These are phyloP conservation scores for Lithophane semibrunnea DNA, from an alignment of 2,888 invertebrate species.

Conservation along the genomic window DNA sequence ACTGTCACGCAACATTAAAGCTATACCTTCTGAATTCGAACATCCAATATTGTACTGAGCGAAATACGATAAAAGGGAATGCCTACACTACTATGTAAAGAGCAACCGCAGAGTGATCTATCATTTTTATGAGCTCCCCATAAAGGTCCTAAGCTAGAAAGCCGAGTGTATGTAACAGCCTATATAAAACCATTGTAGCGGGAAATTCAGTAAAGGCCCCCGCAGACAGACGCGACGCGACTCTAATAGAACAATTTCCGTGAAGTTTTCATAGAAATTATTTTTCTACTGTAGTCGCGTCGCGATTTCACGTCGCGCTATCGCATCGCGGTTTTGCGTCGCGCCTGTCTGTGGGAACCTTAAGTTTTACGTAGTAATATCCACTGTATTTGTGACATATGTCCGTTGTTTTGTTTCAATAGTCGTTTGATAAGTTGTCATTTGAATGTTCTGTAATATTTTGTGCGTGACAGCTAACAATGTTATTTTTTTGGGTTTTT, in stretches of 20 bases:
- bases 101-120: constrained; percentile 81
- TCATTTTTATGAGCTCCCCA: constrained; percentile 88
- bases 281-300: not conserved
- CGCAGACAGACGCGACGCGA: not conserved
- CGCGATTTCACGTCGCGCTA: not conserved
- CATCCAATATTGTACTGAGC: constrained; percentile 50
- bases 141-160: constrained; percentile 85
- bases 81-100: constrained; percentile 71
- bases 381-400: constrained; percentile 75
- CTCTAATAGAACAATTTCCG: not conserved
- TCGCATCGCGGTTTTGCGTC: not conserved
- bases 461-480: not conserved
- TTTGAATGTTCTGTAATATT: constrained; percentile 31
- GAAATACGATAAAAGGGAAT: constrained; percentile 62
- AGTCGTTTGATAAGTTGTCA: constrained; percentile 32
- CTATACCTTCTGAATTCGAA: constrained; percentile 31
- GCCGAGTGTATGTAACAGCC: constrained; percentile 88
- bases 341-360: not conserved
- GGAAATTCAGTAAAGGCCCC: constrained; percentile 77
- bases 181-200: constrained; percentile 85
- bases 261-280: not conserved
- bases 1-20: constrained; percentile 36
- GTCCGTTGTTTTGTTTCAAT: constrained; percentile 36
- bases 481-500: not conserved
- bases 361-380: constrained; percentile 78